Percentiles rank a stretch among this genome's conserved stretches.
Conservation (phyloP, 2,888 invertebrate genomes). For the Cybosia mesomella region DNA sequence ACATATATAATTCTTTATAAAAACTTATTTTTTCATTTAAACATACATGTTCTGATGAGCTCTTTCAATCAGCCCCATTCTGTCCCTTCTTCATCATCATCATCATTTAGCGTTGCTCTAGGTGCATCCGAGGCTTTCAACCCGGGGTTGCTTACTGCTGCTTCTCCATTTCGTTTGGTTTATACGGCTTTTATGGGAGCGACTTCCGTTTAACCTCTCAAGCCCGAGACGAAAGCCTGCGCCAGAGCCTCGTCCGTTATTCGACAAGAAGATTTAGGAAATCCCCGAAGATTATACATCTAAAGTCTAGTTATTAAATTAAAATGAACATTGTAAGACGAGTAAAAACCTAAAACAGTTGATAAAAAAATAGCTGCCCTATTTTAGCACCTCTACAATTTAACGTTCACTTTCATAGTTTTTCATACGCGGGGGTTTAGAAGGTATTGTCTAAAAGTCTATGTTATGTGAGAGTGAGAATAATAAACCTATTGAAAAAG, state of each 20-base stretch:
- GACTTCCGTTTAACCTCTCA: too few species aligned
- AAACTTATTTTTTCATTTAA: conserved; percentile 21
- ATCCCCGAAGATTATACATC: too few species aligned
- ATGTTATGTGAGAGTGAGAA: background rate
- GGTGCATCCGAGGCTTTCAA: too few species aligned
- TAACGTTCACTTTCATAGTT: background rate
- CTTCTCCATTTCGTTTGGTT: too few species aligned
- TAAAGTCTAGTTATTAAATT: too few species aligned
- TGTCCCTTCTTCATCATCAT: background rate
- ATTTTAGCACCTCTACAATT: background rate
- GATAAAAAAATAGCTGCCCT: background rate
- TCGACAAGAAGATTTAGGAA: too few species aligned
- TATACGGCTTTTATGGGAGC: too few species aligned
- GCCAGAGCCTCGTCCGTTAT: too few species aligned
- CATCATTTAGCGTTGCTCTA: too few species aligned
- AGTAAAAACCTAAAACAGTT: background rate
- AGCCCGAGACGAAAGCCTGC: too few species aligned
- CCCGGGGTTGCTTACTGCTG: too few species aligned
- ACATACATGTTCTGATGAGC: background rate
- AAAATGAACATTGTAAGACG: background rate
- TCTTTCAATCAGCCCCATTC: too few species aligned
- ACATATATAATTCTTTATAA: conserved; percentile 59
- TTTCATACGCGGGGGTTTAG: background rate
- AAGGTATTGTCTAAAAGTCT: background rate
- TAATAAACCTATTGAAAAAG: background rate